These are phyloP conservation scores for Campaea margaritaria DNA, from an alignment of 2,888 invertebrate species.

Conservation along the genomic window DNA sequence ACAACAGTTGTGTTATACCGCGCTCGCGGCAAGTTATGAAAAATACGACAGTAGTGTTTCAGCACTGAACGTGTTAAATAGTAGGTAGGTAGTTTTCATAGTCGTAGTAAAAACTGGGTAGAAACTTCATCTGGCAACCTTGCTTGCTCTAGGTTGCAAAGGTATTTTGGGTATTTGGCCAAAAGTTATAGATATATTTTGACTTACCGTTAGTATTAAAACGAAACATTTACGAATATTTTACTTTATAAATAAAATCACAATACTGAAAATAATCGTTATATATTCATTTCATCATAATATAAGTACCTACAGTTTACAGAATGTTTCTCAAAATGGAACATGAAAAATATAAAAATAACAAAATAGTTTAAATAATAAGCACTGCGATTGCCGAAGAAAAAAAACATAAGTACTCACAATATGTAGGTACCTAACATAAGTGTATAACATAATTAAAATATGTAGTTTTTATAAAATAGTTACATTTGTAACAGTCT, in stretches of 20 bases:
- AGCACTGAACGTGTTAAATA: too few relatives aligned
- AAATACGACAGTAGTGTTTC: too few relatives aligned
- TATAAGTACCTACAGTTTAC: slow-evolving; percentile 59
- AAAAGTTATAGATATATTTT: too few relatives aligned
- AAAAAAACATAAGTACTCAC: slow-evolving; percentile 14
- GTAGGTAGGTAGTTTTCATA: too few relatives aligned
- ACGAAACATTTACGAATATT: neutral
- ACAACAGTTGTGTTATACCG: too few relatives aligned
- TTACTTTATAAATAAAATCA: slow-evolving; percentile 47
- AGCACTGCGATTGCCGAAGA: slow-evolving; percentile 23
- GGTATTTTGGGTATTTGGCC: too few relatives aligned
- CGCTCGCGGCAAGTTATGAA: too few relatives aligned
- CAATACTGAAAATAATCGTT: slow-evolving; percentile 72
- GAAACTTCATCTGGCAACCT: too few relatives aligned
- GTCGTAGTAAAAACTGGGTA: too few relatives aligned
- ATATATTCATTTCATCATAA: slow-evolving; percentile 76
- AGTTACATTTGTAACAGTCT: slow-evolving; percentile 44
- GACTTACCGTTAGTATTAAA: too few relatives aligned
- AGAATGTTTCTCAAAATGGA: slow-evolving; percentile 60
- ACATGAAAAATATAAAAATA: slow-evolving; percentile 62
- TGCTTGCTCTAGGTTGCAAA: too few relatives aligned
- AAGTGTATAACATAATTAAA: slow-evolving; percentile 35
- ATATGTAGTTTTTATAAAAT: slow-evolving; percentile 43
- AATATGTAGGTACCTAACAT: slow-evolving; percentile 4
- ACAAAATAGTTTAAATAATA: slow-evolving; percentile 51